phyloP scores from a whole-genome alignment of 2,113 vertebrate genomes.

The Hemichromis elongatus region DNA sequence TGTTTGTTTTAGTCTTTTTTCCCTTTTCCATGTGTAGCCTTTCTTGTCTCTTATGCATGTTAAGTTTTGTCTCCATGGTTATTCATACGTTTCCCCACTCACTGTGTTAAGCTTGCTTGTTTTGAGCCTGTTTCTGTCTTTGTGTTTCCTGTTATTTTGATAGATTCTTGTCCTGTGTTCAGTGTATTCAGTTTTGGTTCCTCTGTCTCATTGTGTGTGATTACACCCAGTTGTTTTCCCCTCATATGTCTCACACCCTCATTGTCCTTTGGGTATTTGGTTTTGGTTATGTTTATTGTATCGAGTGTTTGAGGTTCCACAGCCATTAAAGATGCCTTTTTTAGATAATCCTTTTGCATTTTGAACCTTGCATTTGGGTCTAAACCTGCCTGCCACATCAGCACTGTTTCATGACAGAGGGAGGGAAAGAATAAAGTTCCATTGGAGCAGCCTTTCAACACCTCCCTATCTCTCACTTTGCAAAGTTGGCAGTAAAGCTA shows the following conservation, averaged over 20 bases:
- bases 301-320: neutral
- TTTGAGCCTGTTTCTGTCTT: neutral
- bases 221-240: neutral
- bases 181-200: neutral
- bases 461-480: neutral
- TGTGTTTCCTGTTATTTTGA: neutral
- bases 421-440: neutral
- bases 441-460: neutral
- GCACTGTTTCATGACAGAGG: neutral
- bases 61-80: neutral
- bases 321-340: neutral
- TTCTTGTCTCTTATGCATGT: neutral
- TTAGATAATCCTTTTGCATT: neutral
- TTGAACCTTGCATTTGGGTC: neutral
- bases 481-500: neutral
- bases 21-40: neutral
- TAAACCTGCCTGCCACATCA: neutral
- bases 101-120: neutral
- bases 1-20: neutral
- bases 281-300: neutral
- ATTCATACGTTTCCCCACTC: neutral
- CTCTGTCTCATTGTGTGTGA: neutral
- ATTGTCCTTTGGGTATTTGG: neutral
- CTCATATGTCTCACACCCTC: neutral
- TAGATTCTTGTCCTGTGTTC: neutral